Evolutionary conservation across 1,140 invertebrate genomes (phyloP).

Genomic region (Drosophila tristis): DNA sequence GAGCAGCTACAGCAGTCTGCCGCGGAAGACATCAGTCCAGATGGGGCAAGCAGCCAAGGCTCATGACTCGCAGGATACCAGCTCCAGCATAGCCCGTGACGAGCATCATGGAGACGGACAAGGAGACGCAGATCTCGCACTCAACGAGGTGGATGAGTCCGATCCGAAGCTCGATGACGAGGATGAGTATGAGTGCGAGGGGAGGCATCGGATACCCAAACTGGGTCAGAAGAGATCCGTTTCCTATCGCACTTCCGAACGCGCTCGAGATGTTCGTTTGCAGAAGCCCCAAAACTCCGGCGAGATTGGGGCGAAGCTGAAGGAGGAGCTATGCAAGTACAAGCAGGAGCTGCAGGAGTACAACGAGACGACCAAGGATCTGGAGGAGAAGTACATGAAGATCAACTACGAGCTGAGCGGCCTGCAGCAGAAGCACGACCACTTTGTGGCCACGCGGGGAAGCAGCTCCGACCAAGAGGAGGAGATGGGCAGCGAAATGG

Average conservation of each 20-base stretch:
- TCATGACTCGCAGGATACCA: conserved; percentile 7
- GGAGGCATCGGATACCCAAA: too few relatives aligned
- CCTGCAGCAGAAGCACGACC: conserved; percentile 75
- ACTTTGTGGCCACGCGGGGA: conserved; percentile 42
- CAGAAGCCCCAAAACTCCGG: conserved; percentile 18
- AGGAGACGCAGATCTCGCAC: too few relatives aligned
- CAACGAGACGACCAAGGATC: conserved; percentile 73
- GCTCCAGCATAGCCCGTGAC: neutral
- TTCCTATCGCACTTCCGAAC: neutral
- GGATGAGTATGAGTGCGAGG: conserved; percentile 2
- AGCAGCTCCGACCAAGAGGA: conserved; percentile 2
- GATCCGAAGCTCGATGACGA: neutral
- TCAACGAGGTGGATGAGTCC: too few relatives aligned
- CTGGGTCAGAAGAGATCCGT: too few relatives aligned
- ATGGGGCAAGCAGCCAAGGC: neutral
- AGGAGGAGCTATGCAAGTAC: conserved; percentile 70
- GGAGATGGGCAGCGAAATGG: conserved; percentile 35
- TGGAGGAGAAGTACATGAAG: conserved; percentile 79
- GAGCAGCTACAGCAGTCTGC: conserved; percentile 41
- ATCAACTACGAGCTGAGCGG: conserved; percentile 74
- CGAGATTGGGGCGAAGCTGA: conserved; percentile 66
- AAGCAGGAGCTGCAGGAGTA: conserved; percentile 78
- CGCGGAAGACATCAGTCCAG: neutral
- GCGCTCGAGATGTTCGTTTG: conserved; percentile 5
- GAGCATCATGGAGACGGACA: conserved; percentile 3